Percentiles rank a stretch among this genome's conserved stretches.
phyloP scores from a whole-genome alignment of 2,888 invertebrate species.

The Scrobipalpa costella region DNA sequence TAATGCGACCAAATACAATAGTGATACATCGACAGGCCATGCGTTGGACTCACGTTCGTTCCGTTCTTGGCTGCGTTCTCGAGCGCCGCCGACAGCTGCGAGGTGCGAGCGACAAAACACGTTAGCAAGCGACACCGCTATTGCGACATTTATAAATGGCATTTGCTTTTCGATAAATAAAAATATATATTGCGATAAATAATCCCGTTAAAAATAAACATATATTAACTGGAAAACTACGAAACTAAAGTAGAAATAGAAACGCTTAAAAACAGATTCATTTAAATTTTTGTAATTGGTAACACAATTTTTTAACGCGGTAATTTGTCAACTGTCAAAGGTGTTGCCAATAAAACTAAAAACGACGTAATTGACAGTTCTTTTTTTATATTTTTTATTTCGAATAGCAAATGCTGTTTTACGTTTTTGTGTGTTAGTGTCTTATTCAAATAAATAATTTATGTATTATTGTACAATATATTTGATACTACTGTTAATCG shows the following conservation, averaged over 20 bases:
- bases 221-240: too few species aligned
- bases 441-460: constrained; percentile 25
- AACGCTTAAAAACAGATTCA: too few species aligned
- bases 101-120: constrained; percentile 67
- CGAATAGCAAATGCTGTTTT: constrained; percentile 27
- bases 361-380: neutral
- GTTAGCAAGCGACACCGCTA: constrained; percentile 68
- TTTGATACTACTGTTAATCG: constrained; percentile 27
- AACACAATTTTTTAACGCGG: neutral
- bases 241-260: too few species aligned
- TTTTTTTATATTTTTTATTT: constrained; percentile 1
- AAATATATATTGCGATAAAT: too few species aligned
- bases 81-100: constrained; percentile 84
- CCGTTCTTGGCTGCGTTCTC: constrained; percentile 86
- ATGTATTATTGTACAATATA: constrained; percentile 32
- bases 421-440: constrained; percentile 35
- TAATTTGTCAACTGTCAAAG: neutral
- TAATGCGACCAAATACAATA: constrained; percentile 25
- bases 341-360: neutral
- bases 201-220: too few species aligned
- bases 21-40: constrained; percentile 52
- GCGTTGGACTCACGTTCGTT: constrained; percentile 80
- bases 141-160: constrained; percentile 38
- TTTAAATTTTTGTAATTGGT: neutral
- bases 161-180: constrained; percentile 33